Evolutionary conservation across 2,888 invertebrate species (phyloP).

Genomic region (Erebia epiphron): DNA sequence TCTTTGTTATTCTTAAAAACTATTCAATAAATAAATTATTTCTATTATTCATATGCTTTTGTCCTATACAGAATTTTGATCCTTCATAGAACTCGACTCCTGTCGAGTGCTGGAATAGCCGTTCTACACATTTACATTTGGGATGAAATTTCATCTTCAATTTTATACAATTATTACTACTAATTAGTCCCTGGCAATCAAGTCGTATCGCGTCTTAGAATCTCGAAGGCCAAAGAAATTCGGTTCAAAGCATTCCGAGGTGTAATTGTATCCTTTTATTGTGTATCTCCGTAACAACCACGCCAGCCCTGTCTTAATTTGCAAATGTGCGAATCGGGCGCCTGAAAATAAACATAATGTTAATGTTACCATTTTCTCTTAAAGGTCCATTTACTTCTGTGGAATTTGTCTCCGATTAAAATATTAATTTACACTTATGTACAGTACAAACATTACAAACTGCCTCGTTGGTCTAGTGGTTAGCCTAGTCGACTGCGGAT

Average conservation of each 20-base stretch:
- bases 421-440: neutral
- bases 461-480: too few relatives aligned
- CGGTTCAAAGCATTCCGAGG: slow-evolving; percentile 46
- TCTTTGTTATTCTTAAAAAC: too few relatives aligned
- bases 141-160: too few relatives aligned
- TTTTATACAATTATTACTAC: neutral
- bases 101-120: too few relatives aligned
- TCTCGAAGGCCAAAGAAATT: slow-evolving; percentile 56
- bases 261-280: slow-evolving; percentile 46
- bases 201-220: slow-evolving; percentile 46
- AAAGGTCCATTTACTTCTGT: neutral
- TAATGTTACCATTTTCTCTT: slow-evolving; percentile 9
- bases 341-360: slow-evolving; percentile 49
- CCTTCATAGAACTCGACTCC: too few relatives aligned
- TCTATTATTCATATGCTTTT: too few relatives aligned
- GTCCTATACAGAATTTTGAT: too few relatives aligned
- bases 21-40: too few relatives aligned
- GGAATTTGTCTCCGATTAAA: neutral
- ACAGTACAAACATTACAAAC: too few relatives aligned
- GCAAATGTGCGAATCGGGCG: slow-evolving; percentile 57
- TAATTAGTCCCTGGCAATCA: slow-evolving; percentile 43
- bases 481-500: too few relatives aligned
- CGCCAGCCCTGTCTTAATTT: slow-evolving; percentile 52
- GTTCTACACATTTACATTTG: too few relatives aligned
- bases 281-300: slow-evolving; percentile 52